A percentile compares a stretch with the other conserved stretches of the same genome.
Conservation (phyloP, 2,888 invertebrate species). For the Nasonia oneida region DNA sequence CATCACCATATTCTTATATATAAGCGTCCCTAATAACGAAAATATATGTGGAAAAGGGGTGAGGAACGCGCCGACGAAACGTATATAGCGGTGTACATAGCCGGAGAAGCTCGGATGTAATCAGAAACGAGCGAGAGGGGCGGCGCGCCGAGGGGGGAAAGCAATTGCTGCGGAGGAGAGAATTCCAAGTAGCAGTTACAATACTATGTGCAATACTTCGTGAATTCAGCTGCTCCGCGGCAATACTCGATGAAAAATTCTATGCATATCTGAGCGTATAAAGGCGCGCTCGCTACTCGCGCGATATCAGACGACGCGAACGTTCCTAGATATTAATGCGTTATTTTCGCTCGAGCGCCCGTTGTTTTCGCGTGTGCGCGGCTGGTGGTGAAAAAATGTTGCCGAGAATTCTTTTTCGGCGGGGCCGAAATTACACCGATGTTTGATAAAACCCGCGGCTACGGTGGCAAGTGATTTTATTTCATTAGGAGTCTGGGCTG, state of each 20-base stretch:
- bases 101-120: conserved; percentile 45
- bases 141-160: conserved; percentile 9
- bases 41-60: neutral
- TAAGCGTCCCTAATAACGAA: conserved; percentile 22
- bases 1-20: neutral
- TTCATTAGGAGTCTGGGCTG: neutral
- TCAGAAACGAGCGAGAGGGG: conserved; percentile 37
- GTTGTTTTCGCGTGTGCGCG: neutral
- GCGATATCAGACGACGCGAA: conserved; percentile 32
- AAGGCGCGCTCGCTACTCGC: conserved; percentile 10
- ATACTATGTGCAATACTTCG: conserved; percentile 57
- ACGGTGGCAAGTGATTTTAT: neutral
- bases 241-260: conserved; percentile 68
- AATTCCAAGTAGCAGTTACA: conserved; percentile 63
- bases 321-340: conserved; percentile 61
- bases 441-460: neutral
- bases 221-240: conserved; percentile 47
- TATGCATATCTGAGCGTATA: conserved; percentile 67
- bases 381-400: neutral
- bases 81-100: neutral
- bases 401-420: neutral
- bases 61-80: conserved; percentile 17
- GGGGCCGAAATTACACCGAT: neutral
- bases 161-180: conserved; percentile 41
- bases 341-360: conserved; percentile 49